Conservation (phyloP, 2,113 vertebrate species). For the Dipodomys ordii region DNA sequence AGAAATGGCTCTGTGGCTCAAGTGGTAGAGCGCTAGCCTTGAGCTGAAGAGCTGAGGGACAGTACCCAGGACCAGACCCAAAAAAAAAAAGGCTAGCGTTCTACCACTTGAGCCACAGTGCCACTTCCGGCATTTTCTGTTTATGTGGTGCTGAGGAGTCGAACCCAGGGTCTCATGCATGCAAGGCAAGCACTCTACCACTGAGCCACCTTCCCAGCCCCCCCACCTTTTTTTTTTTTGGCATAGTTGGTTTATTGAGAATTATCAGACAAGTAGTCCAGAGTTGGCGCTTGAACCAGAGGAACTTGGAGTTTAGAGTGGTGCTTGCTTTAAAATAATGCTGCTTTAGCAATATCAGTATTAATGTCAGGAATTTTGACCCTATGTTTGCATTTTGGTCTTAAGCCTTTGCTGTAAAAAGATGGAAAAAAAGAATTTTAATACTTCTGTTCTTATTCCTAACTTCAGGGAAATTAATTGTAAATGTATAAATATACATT, state of each 20-base stretch:
- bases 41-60: too few relatives aligned
- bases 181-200: too few relatives aligned
- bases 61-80: too few relatives aligned
- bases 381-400: constrained; percentile 22
- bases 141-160: too few relatives aligned
- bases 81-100: too few relatives aligned
- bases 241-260: constrained; percentile 2
- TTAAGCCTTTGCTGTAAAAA: constrained; percentile 2
- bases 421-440: constrained; percentile 45
- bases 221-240: not conserved
- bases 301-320: not conserved
- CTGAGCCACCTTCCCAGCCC: too few relatives aligned
- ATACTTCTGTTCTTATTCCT: constrained; percentile 49
- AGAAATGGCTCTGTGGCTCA: too few relatives aligned
- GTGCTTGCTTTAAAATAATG: not conserved
- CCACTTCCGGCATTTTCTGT: too few relatives aligned
- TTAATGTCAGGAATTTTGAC: constrained; percentile 37
- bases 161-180: too few relatives aligned
- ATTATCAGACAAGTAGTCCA: not conserved
- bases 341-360: constrained; percentile 22
- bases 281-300: constrained; percentile 1
- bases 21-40: too few relatives aligned
- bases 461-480: constrained; percentile 46
- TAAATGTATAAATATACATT: not conserved
- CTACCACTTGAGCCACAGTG: too few relatives aligned